phyloP scores from a whole-genome alignment of 2,113 vertebrate species.

The Cebidichthys violaceus region DNA sequence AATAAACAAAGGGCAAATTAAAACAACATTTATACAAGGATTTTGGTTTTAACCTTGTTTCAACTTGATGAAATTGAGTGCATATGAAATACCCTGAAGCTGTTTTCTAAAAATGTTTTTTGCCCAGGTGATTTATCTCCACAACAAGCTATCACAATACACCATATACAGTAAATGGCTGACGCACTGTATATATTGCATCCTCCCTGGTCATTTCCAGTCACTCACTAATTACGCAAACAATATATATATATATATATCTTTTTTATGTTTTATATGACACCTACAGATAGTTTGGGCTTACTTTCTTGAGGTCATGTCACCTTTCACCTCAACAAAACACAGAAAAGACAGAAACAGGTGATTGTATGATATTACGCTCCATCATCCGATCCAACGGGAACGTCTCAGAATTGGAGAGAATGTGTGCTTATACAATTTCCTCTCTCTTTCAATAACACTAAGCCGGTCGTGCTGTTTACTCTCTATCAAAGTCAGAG shows the following conservation, averaged over 20 bases:
- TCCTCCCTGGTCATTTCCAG: constrained; percentile 35
- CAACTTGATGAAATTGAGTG: constrained; percentile 4
- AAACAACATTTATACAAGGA: constrained; percentile 10
- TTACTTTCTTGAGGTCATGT: not conserved
- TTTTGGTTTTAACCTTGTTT: constrained; percentile 22
- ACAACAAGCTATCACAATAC: constrained; percentile 25
- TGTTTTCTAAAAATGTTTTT: not conserved
- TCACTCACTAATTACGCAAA: constrained; percentile 33
- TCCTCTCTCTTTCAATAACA: constrained; percentile 71
- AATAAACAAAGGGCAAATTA: constrained; percentile 10
- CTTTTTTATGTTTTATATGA: not conserved
- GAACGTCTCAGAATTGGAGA: constrained; percentile 37
- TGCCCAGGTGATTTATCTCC: constrained; percentile 44
- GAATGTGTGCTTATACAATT: constrained; percentile 66
- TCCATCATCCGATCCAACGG: constrained; percentile 46
- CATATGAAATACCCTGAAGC: constrained; percentile 7
- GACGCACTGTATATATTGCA: constrained; percentile 34
- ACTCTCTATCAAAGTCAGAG: constrained; percentile 79
- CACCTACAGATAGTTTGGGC: not conserved
- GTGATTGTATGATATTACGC: constrained; percentile 14
- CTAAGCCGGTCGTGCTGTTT: constrained; percentile 76
- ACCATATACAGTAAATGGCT: constrained; percentile 28
- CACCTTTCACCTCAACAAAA: constrained; percentile 20
- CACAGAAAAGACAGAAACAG: constrained; percentile 31
- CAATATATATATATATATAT: not conserved